Percentiles rank a stretch among this genome's conserved stretches.
Evolutionary conservation across 2,888 invertebrate genomes (phyloP).

Genomic region (Caenorhabditis macrosperma): DNA sequence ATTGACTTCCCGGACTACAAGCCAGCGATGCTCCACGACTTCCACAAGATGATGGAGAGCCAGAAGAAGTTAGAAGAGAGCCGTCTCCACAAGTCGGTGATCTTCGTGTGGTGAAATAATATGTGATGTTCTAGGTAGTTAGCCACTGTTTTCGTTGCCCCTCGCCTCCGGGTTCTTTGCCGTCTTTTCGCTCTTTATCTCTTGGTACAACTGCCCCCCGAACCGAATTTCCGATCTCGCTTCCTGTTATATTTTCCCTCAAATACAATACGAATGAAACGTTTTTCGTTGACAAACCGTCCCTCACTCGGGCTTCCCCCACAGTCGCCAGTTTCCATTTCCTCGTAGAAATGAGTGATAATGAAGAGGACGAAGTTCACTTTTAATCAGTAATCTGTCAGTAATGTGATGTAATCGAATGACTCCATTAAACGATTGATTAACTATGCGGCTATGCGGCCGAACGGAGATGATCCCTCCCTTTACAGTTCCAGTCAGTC

Average conservation of each 20-base stretch:
- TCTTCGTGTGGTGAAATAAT: constrained; percentile 34
- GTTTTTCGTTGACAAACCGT: constrained; percentile 7
- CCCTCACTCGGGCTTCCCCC: background rate
- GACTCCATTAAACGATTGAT: background rate
- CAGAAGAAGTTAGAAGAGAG: constrained; percentile 21
- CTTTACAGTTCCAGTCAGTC: background rate
- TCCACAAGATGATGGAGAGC: constrained; percentile 21
- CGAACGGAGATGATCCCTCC: background rate
- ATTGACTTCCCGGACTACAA: constrained; percentile 40
- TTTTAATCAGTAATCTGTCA: constrained; percentile 28
- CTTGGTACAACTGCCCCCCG: background rate
- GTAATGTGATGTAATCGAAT: constrained; percentile 11
- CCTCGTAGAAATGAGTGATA: background rate
- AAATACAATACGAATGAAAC: constrained; percentile 2
- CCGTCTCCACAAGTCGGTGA: constrained; percentile 31
- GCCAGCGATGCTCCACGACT: constrained; percentile 52
- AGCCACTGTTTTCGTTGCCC: background rate
- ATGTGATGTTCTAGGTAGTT: background rate
- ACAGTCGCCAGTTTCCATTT: background rate
- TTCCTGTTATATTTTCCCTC: background rate
- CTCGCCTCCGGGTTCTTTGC: background rate
- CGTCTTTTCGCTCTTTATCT: constrained; percentile 24
- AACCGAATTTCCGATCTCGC: constrained; percentile 5
- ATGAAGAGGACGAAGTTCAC: constrained; percentile 10
- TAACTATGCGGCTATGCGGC: background rate